Conservation (phyloP, 1,140 invertebrate species). For the Tetragnatha versicolor region DNA sequence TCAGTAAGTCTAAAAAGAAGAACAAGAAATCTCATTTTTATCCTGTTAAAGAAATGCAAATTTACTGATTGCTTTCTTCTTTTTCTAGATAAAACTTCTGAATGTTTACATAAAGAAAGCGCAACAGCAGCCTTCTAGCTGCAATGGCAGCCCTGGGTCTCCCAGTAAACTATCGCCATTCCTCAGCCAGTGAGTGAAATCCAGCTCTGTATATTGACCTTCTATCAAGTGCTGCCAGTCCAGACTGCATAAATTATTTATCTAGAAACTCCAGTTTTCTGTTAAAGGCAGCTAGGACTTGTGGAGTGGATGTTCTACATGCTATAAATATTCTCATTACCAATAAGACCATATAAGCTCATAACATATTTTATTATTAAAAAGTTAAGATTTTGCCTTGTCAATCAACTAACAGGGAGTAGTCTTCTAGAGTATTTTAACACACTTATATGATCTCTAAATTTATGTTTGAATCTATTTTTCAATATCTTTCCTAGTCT, state of each 20-base stretch:
- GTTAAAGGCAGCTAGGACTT: not conserved
- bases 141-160: constrained; percentile 33
- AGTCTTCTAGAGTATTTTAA: no score
- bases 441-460: no score
- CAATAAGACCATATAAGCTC: no score
- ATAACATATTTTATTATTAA: no score
- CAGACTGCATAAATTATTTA: not conserved
- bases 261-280: not conserved
- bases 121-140: constrained; percentile 23
- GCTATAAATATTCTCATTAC: not conserved
- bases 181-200: constrained; percentile 8
- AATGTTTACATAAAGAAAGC: constrained; percentile 76
- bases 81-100: constrained; percentile 71
- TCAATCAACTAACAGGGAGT: no score
- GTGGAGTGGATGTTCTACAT: not conserved
- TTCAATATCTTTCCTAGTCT: no score
- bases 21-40: not conserved
- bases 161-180: constrained; percentile 45
- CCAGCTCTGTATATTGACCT: not conserved
- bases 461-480: no score
- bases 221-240: not conserved
- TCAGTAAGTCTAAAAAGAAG: no score
- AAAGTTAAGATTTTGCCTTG: no score
- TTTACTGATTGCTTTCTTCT: no score
- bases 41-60: no score